Conservation (phyloP, 1,140 invertebrate genomes). For the Drosophila ironensis region DNA sequence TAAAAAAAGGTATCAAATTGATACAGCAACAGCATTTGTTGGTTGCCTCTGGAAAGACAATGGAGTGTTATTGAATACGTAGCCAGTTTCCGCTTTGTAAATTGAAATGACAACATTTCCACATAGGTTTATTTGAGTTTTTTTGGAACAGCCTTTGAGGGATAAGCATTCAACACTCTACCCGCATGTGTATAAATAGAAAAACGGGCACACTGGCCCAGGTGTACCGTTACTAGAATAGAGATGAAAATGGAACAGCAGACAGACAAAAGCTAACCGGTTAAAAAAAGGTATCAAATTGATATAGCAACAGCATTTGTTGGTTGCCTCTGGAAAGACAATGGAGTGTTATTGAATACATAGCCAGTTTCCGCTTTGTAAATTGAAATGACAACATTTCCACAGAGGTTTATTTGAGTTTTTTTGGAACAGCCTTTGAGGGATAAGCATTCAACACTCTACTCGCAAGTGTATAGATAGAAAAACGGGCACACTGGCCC, state of each 20-base stretch:
- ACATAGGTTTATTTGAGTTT: no score
- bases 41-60: conserved; percentile 54
- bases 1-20: conserved; percentile 16
- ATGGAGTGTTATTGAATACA: conserved; percentile 20
- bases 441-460: no score
- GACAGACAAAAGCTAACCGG: no score
- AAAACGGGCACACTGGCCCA: not conserved
- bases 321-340: conserved; percentile 55
- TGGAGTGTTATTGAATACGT: conserved; percentile 13
- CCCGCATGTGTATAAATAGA: no score
- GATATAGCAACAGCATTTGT: conserved; percentile 48
- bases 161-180: no score
- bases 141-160: no score
- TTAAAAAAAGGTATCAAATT: conserved; percentile 18
- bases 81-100: not conserved
- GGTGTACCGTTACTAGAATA: not conserved
- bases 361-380: not conserved
- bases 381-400: conserved; percentile 13
- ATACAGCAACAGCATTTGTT: conserved; percentile 51
- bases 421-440: no score
- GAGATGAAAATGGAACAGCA: no score
- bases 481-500: not conserved
- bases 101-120: conserved; percentile 12
- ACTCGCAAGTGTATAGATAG: not conserved
- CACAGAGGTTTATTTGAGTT: no score